Evolutionary conservation across 1,140 invertebrate genomes (phyloP).

Genomic region (Drosophila paulistorum): DNA sequence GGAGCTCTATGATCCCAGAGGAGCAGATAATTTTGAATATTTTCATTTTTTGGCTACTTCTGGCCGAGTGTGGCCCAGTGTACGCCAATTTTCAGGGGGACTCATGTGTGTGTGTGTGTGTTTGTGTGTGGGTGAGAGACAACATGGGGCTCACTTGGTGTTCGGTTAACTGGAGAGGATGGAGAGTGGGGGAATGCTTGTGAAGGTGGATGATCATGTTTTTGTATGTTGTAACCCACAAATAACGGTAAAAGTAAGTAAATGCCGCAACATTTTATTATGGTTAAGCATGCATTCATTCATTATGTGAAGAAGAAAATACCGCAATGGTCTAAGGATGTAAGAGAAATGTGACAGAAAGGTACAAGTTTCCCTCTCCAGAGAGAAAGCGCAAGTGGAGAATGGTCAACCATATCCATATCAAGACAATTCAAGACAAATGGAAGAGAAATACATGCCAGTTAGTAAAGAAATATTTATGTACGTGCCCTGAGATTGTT

Average conservation of each 20-base stretch:
- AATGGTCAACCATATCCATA: background rate
- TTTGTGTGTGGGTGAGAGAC: background rate
- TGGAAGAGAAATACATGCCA: background rate
- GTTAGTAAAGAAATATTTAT: background rate
- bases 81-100: background rate
- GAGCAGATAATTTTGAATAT: no score
- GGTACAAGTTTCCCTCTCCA: background rate
- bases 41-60: no score
- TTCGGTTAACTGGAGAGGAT: background rate
- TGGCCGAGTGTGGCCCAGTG: conserved; percentile 8
- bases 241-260: conserved; percentile 17
- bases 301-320: conserved; percentile 2
- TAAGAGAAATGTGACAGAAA: background rate
- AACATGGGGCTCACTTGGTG: background rate
- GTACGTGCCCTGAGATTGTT: conserved; percentile 18
- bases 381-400: background rate
- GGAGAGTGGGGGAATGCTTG: background rate
- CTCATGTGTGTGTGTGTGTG: conserved; percentile 11
- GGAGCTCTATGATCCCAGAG: no score
- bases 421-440: conserved; percentile 10
- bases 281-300: conserved; percentile 70
- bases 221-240: conserved; percentile 43
- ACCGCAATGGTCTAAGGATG: conserved; percentile 1
- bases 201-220: conserved; percentile 36
- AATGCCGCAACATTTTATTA: conserved; percentile 74